Base-by-base conservation (phyloP, 2,888 invertebrate genomes). In the Amiota minor region DNA sequence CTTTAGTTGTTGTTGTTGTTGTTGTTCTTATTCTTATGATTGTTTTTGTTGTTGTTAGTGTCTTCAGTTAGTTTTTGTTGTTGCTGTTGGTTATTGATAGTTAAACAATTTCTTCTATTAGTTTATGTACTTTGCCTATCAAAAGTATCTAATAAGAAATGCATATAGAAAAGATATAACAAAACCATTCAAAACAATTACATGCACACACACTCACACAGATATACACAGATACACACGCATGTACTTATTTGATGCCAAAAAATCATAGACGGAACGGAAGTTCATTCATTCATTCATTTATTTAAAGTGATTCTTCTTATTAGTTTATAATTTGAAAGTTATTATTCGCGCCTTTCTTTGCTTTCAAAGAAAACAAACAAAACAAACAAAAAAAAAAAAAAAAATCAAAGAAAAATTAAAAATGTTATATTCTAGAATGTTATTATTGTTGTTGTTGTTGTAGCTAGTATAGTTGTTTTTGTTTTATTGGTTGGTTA, bases 321-420 rank as follows among this genome's bases (percentile, higher is more conserved):
- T 83, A 84, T 83, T 83, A 77, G 82, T 71, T 84, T 80, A 79
- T 84, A 83, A 84, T 83, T 81, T 78, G 82, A 83, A 83, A 83
- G 82, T 83, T 84, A 83, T 82, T 81, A 83, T 77, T 16, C 65
- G n/a, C 67, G 61, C 61, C 61, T 9, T 20, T 35, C 11, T 23
- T 59, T 18, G 16, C 61, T 9, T 59, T 18, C 35, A 1, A 53
- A 53, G 2, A 53, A 53, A 1, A n/a, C 1, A 1, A 53, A n/a
- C 53, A 12, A n/a, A 1, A 10, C 70, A 70, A 75, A 53, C 65
- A 35, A 55, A 75, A 50, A 74, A 74, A 20, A 18, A 35, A 16
- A n/a, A 47, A 68, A 49, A 46, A 70, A 70, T 59, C 55, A 62
- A 65, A 69, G 12, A 70, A 61, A 61, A 50, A 64, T 49, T 16